A percentile compares a stretch with the other conserved stretches of the same genome.
Evolutionary conservation across 2,797 vertebrate genomes (phyloP).

Genomic region (Neoniphon sammara): DNA sequence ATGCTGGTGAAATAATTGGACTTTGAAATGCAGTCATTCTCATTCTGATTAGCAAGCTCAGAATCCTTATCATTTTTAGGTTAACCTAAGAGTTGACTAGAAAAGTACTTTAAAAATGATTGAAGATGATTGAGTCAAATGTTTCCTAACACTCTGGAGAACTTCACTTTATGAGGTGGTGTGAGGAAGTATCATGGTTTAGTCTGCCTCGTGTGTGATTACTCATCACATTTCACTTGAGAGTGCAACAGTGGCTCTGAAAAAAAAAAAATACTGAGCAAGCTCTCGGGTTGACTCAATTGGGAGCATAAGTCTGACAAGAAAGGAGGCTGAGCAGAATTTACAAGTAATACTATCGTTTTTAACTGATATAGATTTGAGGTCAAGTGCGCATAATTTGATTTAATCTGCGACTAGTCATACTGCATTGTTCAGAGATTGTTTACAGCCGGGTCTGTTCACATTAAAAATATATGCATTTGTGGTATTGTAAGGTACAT

Average conservation of each 20-base stretch:
- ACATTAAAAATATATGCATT: too few relatives aligned
- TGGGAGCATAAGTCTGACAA: slow-evolving; percentile 39
- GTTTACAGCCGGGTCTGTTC: too few relatives aligned
- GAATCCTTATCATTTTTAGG: slow-evolving; percentile 4
- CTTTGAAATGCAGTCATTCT: background rate
- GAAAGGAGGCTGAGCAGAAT: slow-evolving; percentile 44
- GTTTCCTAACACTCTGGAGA: slow-evolving; percentile 13
- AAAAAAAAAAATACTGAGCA: slow-evolving; percentile 17
- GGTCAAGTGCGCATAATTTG: background rate
- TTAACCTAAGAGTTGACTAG: slow-evolving; percentile 8
- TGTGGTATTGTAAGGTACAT: too few relatives aligned
- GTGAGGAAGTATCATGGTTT: slow-evolving; percentile 63
- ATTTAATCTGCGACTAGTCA: background rate
- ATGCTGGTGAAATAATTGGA: background rate
- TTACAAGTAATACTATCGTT: slow-evolving; percentile 49
- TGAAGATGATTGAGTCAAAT: slow-evolving; percentile 14
- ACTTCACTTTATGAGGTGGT: slow-evolving; percentile 14
- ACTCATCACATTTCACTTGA: slow-evolving; percentile 79
- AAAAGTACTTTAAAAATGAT: slow-evolving; percentile 7
- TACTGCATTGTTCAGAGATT: too few relatives aligned
- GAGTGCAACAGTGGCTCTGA: slow-evolving; percentile 61
- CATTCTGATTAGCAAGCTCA: background rate
- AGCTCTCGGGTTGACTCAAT: slow-evolving; percentile 69
- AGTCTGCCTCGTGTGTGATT: slow-evolving; percentile 61
- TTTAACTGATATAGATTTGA: slow-evolving; percentile 2